Percentiles rank a stretch among this genome's conserved stretches.
These are phyloP conservation scores for Microctenopoma steveboyesi DNA, from an alignment of 2,797 vertebrate species.

Conservation along the genomic window DNA sequence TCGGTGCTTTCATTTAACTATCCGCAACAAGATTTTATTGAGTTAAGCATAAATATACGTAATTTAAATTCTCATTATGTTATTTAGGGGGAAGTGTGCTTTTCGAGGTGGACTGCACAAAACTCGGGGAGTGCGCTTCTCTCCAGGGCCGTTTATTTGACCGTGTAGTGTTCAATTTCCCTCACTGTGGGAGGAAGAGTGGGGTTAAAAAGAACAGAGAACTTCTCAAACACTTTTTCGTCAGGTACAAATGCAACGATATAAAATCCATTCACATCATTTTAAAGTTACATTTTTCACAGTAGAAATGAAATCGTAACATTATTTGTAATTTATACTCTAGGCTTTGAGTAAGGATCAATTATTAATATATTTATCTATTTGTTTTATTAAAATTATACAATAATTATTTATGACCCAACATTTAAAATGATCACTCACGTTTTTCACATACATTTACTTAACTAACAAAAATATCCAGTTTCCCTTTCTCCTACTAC, in stretches of 20 bases:
- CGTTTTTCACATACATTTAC: not conserved
- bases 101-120: constrained; percentile 91
- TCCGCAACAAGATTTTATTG: not conserved
- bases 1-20: not conserved
- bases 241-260: constrained; percentile 77
- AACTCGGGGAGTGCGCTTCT: constrained; percentile 79
- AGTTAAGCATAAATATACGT: not conserved
- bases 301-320: not conserved
- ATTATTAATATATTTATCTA: not conserved
- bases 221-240: constrained; percentile 90
- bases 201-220: constrained; percentile 93
- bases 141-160: constrained; percentile 82
- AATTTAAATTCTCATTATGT: not conserved
- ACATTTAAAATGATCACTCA: not conserved
- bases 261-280: not conserved
- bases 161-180: constrained; percentile 93
- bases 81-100: constrained; percentile 84
- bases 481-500: no score
- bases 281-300: not conserved
- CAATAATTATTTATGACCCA: not conserved
- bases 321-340: not conserved
- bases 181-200: constrained; percentile 95
- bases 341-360: not conserved
- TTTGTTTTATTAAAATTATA: not conserved
- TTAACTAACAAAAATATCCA: not conserved